Evolutionary conservation across 2,888 invertebrate genomes (phyloP).

Genomic region (Sycophila texana): DNA sequence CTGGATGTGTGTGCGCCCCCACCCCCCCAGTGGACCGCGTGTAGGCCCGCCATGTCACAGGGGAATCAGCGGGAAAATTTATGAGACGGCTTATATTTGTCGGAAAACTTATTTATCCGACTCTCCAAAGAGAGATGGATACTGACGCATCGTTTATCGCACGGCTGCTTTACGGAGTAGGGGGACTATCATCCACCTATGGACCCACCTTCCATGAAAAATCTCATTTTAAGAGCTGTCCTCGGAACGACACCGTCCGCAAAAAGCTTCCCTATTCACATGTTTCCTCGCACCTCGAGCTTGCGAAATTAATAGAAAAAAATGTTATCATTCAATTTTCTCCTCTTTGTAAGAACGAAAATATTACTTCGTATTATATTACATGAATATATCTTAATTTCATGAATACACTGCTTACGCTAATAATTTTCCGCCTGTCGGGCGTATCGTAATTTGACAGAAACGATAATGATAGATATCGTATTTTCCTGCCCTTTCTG

Average conservation of each 20-base stretch:
- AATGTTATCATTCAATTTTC: no score
- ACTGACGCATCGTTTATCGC: slow-evolving; percentile 57
- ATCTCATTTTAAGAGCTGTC: slow-evolving; percentile 49
- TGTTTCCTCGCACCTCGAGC: no score
- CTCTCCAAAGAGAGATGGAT: slow-evolving; percentile 48
- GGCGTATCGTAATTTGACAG: no score
- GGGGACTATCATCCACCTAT: not conserved
- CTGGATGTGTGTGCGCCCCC: slow-evolving; percentile 2
- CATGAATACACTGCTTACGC: no score
- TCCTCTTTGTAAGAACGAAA: no score
- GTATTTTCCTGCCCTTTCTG: no score
- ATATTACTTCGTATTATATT: no score
- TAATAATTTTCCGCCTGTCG: no score
- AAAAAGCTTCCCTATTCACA: no score
- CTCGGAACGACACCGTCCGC: not conserved
- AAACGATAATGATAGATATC: no score
- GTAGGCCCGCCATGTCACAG: slow-evolving; percentile 44
- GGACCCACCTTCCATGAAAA: slow-evolving; percentile 20
- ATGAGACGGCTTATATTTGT: slow-evolving; percentile 53
- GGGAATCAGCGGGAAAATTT: slow-evolving; percentile 53
- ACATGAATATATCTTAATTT: no score
- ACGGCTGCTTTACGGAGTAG: slow-evolving; percentile 9
- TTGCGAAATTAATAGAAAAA: no score
- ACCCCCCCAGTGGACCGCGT: not conserved
- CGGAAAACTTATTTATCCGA: slow-evolving; percentile 56